Evolutionary conservation across 2,797 vertebrate species (phyloP).

Genomic region (Artibeus jamaicensis): DNA sequence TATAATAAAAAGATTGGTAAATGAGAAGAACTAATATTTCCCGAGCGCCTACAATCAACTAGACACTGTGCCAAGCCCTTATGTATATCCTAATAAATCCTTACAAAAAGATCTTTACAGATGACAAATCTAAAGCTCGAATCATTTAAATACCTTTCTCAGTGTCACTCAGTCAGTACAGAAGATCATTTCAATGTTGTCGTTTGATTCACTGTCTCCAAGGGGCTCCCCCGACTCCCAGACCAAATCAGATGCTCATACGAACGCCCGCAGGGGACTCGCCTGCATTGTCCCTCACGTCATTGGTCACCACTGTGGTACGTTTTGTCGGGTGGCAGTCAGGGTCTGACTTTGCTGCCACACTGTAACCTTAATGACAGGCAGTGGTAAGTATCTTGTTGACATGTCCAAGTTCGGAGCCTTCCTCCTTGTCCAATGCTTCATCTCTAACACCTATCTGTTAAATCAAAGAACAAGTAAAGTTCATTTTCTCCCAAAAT

Average conservation of each 20-base stretch:
- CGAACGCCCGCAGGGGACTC: neutral
- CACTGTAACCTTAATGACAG: neutral
- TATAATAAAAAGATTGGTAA: neutral
- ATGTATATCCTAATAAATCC: neutral
- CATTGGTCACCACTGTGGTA: neutral
- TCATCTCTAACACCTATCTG: neutral
- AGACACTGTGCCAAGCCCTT: neutral
- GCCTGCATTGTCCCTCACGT: neutral
- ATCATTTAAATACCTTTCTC: slow-evolving; percentile 10
- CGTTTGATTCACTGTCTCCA: neutral
- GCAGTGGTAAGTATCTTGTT: neutral
- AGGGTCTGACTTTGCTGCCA: neutral
- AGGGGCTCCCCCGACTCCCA: neutral
- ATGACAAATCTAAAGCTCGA: neutral
- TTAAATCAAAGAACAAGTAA: neutral
- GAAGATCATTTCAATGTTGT: neutral
- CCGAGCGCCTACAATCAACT: neutral
- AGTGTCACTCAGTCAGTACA: neutral
- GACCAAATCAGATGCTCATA: neutral
- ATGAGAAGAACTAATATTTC: neutral
- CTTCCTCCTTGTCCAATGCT: neutral
- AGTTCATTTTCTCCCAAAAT: neutral
- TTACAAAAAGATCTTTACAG: neutral
- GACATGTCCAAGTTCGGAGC: neutral
- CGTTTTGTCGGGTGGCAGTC: neutral